Percentiles rank a stretch among this genome's conserved stretches.
These are phyloP conservation scores for Harpagifer antarcticus DNA, from an alignment of 2,797 vertebrate species.

Conservation along the genomic window DNA sequence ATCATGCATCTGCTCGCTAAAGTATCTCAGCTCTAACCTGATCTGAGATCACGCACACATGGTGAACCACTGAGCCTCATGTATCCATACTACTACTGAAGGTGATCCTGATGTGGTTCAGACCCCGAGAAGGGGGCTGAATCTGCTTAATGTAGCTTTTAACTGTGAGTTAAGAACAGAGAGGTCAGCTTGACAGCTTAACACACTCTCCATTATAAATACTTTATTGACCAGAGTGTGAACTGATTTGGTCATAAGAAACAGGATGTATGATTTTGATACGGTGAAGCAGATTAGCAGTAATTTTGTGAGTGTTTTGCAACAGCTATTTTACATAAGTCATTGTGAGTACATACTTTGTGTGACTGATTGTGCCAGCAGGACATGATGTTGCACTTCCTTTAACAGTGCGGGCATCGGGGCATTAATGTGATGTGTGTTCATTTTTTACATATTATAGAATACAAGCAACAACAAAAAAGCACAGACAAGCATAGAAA, in stretches of 20 bases:
- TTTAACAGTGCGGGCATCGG: no score
- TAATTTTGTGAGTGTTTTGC: background rate
- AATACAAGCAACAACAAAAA: no score
- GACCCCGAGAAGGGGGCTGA: conserved; percentile 35
- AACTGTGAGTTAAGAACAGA: conserved; percentile 12
- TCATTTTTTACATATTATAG: no score
- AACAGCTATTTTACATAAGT: background rate
- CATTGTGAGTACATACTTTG: background rate
- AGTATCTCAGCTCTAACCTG: background rate
- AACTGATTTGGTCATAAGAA: background rate
- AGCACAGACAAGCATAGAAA: no score
- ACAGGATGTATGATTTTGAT: background rate
- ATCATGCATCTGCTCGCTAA: background rate
- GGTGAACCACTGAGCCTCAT: background rate
- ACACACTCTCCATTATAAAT: conserved; percentile 10
- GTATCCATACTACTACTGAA: background rate
- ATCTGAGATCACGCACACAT: background rate
- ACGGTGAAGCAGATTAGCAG: background rate
- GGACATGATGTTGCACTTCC: no score
- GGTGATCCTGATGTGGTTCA: conserved; percentile 22
- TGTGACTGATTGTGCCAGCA: background rate
- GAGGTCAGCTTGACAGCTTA: conserved; percentile 10
- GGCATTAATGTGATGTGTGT: no score
- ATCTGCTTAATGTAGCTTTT: conserved; percentile 33
- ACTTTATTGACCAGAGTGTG: background rate